Evolutionary conservation across 1,140 invertebrate genomes (phyloP).

Genomic region (Drosophila sp.): DNA sequence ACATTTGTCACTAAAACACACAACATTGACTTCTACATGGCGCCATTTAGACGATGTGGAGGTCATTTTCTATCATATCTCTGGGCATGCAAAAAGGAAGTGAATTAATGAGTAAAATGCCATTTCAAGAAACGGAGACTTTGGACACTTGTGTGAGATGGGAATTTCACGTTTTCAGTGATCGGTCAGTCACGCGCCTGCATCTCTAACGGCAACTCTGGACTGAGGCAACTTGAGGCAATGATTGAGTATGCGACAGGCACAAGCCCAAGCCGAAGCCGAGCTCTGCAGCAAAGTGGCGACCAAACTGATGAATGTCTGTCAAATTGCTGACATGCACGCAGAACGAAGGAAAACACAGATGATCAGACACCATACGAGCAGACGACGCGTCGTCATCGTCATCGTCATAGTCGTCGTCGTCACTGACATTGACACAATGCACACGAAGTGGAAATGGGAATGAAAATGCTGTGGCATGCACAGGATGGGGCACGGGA

Average conservation of each 20-base stretch:
- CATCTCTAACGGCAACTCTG: slow-evolving; percentile 23
- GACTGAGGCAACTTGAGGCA: slow-evolving; percentile 14
- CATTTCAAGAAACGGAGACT: background rate
- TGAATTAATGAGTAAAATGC: background rate
- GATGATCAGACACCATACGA: slow-evolving; percentile 37
- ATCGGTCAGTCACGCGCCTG: slow-evolving; percentile 19
- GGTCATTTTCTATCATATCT: background rate
- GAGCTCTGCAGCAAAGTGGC: slow-evolving; percentile 46
- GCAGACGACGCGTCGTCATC: slow-evolving; percentile 14
- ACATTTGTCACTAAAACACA: background rate
- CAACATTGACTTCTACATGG: background rate
- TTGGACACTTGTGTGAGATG: background rate
- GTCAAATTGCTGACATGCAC: slow-evolving; percentile 78
- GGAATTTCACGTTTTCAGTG: background rate
- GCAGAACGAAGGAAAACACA: slow-evolving; percentile 27
- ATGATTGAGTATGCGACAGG: slow-evolving; percentile 77
- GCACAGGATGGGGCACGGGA: too few relatives aligned
- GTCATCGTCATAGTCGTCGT: slow-evolving; percentile 15
- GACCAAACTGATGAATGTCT: slow-evolving; percentile 71
- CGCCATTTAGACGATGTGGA: background rate
- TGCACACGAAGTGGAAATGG: slow-evolving; percentile 37
- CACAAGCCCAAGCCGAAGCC: slow-evolving; percentile 31
- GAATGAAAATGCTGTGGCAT: background rate
- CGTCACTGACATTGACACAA: slow-evolving; percentile 60
- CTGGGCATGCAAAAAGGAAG: background rate